Percentiles rank a stretch among this genome's conserved stretches.
Conservation (phyloP, 2,888 invertebrate genomes). For the Rotaria magnacalcarata region DNA sequence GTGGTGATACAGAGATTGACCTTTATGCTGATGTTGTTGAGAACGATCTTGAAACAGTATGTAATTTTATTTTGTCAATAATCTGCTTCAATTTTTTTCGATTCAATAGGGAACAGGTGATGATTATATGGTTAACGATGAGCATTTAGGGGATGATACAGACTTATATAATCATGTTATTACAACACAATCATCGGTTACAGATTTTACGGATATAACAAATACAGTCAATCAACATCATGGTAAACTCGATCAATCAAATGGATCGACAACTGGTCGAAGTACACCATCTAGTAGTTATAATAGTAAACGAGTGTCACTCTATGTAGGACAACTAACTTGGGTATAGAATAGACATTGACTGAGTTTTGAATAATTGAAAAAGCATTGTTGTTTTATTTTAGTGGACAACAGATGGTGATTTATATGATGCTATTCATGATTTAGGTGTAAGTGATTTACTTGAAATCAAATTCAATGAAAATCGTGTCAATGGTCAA, state of each 20-base stretch:
- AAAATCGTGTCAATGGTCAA: conserved; percentile 95
- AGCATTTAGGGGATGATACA: background rate
- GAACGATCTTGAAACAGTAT: conserved; percentile 36
- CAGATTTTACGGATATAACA: conserved; percentile 23
- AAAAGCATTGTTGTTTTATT: background rate
- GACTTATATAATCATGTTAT: conserved; percentile 37
- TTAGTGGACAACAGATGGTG: conserved; percentile 88
- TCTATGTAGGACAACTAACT: conserved; percentile 44
- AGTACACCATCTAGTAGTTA: conserved; percentile 11
- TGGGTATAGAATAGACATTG: conserved; percentile 6
- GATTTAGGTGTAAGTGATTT: conserved; percentile 80
- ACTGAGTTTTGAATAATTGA: background rate
- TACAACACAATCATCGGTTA: background rate
- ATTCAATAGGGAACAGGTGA: background rate
- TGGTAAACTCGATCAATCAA: background rate
- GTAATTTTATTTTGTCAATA: background rate
- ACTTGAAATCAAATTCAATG: conserved; percentile 96
- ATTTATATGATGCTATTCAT: conserved; percentile 81
- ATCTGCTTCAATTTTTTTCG: background rate
- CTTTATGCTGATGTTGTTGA: conserved; percentile 45
- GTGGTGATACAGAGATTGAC: conserved; percentile 42
- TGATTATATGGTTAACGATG: background rate
- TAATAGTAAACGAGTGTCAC: conserved; percentile 36
- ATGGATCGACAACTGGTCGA: background rate
- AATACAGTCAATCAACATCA: background rate